Conservation (phyloP, 2,113 vertebrate genomes). For the Paradisaea rubra region DNA sequence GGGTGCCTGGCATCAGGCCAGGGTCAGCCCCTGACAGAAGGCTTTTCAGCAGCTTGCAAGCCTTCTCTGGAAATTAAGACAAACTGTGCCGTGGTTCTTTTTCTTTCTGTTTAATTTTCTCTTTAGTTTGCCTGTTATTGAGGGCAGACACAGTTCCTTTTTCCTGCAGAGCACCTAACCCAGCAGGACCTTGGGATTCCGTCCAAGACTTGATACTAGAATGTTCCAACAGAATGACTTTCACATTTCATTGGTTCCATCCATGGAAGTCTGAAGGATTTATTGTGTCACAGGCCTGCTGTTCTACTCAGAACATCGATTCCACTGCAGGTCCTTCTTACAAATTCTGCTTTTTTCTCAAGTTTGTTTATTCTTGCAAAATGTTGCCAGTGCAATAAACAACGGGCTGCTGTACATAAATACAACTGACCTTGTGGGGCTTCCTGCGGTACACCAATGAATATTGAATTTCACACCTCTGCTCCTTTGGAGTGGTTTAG, state of each 20-base stretch:
- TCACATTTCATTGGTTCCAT: neutral
- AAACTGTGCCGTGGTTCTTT: neutral
- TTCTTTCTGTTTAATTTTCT: neutral
- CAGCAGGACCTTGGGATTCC: neutral
- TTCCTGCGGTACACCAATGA: neutral
- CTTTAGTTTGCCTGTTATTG: neutral
- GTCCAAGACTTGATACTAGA: neutral
- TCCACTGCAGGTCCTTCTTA: neutral
- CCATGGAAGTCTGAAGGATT: neutral
- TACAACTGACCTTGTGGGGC: neutral
- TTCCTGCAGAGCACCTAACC: neutral
- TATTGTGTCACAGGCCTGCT: neutral
- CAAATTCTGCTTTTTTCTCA: neutral
- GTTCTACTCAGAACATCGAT: neutral
- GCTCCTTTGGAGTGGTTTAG: neutral
- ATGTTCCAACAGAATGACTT: neutral
- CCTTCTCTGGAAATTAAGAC: neutral
- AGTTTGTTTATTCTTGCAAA: neutral
- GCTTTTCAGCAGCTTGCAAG: neutral
- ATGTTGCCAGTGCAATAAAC: neutral
- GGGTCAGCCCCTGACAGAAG: neutral
- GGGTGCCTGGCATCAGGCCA: neutral
- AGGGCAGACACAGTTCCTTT: neutral
- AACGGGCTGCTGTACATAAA: neutral
- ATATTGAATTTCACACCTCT: slow-evolving; percentile 28